Conservation (phyloP, 2,113 vertebrate genomes). For the Psittacus erithacus region DNA sequence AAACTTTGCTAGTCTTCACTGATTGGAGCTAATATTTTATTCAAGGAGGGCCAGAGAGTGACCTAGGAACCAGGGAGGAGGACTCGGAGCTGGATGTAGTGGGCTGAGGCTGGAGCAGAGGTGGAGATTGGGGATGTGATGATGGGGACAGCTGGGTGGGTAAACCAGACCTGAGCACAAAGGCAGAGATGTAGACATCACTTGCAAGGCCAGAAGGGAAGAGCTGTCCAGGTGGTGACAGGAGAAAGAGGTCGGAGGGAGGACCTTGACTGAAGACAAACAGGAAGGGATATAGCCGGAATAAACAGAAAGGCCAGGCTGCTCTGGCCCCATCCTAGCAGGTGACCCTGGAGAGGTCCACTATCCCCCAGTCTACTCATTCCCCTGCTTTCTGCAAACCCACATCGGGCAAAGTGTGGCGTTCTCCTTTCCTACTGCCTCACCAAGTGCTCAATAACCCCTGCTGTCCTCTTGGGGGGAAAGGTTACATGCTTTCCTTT, state of each 20-base stretch:
- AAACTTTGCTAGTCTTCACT: background rate
- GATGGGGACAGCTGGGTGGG: background rate
- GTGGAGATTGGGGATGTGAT: background rate
- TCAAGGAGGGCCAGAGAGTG: background rate
- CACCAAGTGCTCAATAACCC: background rate
- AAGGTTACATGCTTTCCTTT: background rate
- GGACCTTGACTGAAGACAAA: background rate
- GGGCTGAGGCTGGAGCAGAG: background rate
- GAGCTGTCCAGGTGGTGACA: background rate
- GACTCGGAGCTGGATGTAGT: background rate
- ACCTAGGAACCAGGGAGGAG: background rate
- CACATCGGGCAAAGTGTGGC: background rate
- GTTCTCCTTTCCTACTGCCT: background rate
- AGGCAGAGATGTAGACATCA: background rate
- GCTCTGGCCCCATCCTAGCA: background rate
- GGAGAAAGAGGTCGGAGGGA: background rate
- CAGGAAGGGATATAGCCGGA: background rate
- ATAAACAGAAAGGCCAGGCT: background rate
- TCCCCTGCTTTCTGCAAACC: background rate
- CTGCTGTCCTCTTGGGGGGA: background rate
- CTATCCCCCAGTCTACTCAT: background rate
- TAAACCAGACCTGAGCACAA: accelerated
- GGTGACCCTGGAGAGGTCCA: background rate
- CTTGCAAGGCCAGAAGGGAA: background rate
- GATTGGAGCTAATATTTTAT: background rate